A percentile compares a stretch with the other conserved stretches of the same genome.
Evolutionary conservation across 2,113 vertebrate genomes (phyloP).

Genomic region (Perccottus glenii): DNA sequence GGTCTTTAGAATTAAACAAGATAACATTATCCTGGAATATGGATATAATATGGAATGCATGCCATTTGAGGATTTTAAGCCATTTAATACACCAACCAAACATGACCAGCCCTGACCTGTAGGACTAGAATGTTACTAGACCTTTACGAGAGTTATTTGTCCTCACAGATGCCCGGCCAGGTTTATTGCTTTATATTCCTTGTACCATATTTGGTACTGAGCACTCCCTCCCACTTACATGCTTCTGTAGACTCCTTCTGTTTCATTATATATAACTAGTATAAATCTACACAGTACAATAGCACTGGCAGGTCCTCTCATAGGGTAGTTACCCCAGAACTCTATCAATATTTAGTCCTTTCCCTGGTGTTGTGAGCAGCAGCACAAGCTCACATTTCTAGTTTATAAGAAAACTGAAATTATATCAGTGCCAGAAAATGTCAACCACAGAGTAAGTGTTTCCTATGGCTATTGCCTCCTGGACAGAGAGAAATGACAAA

Average conservation of each 20-base stretch:
- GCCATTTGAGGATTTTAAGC: background rate
- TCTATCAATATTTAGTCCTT: constrained; percentile 15
- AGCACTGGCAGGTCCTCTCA: constrained; percentile 10
- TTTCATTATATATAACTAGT: too few relatives aligned
- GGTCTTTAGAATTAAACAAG: background rate
- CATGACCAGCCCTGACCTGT: background rate
- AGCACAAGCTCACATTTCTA: background rate
- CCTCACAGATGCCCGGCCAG: too few relatives aligned
- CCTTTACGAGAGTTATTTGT: too few relatives aligned
- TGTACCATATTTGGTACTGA: too few relatives aligned
- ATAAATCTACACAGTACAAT: background rate
- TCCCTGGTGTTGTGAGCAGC: constrained; percentile 26
- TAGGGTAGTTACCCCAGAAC: constrained; percentile 12
- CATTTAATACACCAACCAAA: background rate
- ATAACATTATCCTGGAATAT: background rate
- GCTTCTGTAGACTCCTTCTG: too few relatives aligned
- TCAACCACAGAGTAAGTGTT: constrained; percentile 49
- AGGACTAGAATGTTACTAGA: background rate
- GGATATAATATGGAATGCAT: too few relatives aligned
- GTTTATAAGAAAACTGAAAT: constrained; percentile 19
- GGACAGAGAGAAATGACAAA: constrained; percentile 48
- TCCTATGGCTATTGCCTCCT: constrained; percentile 17
- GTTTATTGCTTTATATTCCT: too few relatives aligned
- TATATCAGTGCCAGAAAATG: constrained; percentile 38
- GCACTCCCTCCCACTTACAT: too few relatives aligned